Conservation (phyloP, 2,113 vertebrate species). For the Pteruthius melanotis region DNA sequence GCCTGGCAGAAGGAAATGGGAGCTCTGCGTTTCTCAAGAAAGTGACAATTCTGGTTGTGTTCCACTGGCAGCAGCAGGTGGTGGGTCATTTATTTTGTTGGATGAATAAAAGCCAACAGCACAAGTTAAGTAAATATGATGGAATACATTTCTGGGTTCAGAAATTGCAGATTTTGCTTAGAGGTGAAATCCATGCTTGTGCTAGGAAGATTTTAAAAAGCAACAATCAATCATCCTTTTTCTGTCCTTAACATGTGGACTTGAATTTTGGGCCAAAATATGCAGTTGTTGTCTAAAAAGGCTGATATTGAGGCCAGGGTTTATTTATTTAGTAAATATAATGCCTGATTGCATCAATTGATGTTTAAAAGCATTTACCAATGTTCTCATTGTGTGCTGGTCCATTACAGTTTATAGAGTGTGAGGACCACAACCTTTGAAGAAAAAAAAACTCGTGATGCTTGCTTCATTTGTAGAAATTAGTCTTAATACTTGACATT, state of each 20-base stretch:
- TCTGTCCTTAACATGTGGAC: not conserved
- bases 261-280: not conserved
- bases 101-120: not conserved
- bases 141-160: not conserved
- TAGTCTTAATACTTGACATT: constrained; percentile 7
- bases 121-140: not conserved
- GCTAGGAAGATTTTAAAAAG: not conserved
- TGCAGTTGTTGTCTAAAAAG: not conserved
- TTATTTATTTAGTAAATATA: not conserved
- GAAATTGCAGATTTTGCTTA: not conserved
- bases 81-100: not conserved
- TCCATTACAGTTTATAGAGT: not conserved
- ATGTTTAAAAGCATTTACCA: not conserved
- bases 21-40: not conserved
- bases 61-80: not conserved
- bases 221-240: not conserved
- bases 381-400: not conserved
- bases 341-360: not conserved
- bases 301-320: not conserved
- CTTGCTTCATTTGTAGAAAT: constrained; percentile 1
- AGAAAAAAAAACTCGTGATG: not conserved
- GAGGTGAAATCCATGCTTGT: not conserved
- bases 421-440: not conserved
- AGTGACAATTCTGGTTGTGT: not conserved
- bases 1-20: not conserved